These are phyloP conservation scores for Procambarus virginalis DNA, from an alignment of 1,140 invertebrate genomes.

Conservation along the genomic window DNA sequence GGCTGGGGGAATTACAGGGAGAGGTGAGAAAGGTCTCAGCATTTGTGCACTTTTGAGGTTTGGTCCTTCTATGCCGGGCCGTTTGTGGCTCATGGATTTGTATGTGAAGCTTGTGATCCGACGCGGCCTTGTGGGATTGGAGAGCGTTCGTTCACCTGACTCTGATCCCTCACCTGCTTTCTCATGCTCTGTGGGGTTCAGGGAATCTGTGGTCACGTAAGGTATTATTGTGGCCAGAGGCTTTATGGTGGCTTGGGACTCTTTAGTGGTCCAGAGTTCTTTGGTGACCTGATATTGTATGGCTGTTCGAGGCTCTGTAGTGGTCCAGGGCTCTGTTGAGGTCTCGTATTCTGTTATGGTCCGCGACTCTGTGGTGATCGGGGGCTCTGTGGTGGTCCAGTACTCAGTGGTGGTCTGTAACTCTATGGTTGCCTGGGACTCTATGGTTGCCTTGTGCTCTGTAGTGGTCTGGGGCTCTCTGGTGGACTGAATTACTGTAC, in stretches of 20 bases:
- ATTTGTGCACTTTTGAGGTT: neutral
- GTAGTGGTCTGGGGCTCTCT: neutral
- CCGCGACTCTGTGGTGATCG: neutral
- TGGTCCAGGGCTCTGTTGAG: neutral
- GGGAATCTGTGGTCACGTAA: neutral
- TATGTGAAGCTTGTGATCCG: neutral
- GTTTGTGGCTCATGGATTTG: neutral
- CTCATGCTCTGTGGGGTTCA: neutral
- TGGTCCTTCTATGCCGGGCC: neutral
- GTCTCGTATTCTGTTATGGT: neutral
- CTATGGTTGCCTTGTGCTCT: neutral
- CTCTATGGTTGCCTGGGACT: too few species aligned
- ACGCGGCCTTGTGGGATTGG: neutral
- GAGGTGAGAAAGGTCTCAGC: neutral
- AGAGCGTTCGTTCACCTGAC: neutral
- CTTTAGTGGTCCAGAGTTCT: too few species aligned
- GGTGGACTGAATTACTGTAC: neutral
- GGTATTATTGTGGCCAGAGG: neutral
- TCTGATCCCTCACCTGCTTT: neutral
- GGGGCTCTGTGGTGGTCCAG: neutral
- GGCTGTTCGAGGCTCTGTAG: too few species aligned
- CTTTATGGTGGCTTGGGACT: too few species aligned
- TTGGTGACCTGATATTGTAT: too few species aligned
- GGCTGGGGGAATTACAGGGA: neutral
- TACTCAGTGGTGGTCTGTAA: too few species aligned